Base-by-base conservation (phyloP, 2,797 vertebrate species). In the Coreius guichenoti region DNA sequence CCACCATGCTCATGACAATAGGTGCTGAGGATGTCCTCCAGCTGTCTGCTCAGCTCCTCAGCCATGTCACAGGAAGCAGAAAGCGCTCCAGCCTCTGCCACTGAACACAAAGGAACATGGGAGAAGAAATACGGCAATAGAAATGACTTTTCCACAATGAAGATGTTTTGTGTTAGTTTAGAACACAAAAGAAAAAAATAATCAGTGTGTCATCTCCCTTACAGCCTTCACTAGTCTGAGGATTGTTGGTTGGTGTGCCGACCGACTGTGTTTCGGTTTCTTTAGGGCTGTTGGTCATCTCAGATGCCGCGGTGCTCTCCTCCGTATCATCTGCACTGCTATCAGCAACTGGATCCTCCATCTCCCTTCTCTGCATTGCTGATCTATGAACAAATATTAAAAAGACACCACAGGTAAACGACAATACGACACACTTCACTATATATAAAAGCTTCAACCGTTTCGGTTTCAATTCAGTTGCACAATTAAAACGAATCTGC, bases 1-100 rank as follows among this genome's bases (percentile, higher is more conserved):
- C 67, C 68, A 14, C 92, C 94, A 82, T 89, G 95, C 89, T 96
- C 96, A 89, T 96, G 93, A 21, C 97, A 99, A 93, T 99, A 99
- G 0, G 97, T 98, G 93, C 91, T 99, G 78, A 99, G 91, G 92
- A 99, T 99, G 91, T 99, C 98, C 93, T 99, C 98, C 63, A 99
- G 90, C 91, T 99, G 97, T 65, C 97, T 91, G 92, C 97, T 99
- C 82, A 99, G 95, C 92, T 98, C 97, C 86, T 99, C 98, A 0
- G 96, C 98, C 89, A 98, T 95, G 88, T 99, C 98, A 12, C 93
- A 84, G 63, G 91, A 93, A 8, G 73, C n/a, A 65, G 92, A 88
- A 47, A 67, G 76, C 0, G 89, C 84, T 8, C 89, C 90, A n/a
- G 81, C 87, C 78, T 90, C 85, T 19, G 91, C 90, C 68, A 82